Evolutionary conservation across 2,888 invertebrate species (phyloP).

Genomic region (Trimorus sp.): DNA sequence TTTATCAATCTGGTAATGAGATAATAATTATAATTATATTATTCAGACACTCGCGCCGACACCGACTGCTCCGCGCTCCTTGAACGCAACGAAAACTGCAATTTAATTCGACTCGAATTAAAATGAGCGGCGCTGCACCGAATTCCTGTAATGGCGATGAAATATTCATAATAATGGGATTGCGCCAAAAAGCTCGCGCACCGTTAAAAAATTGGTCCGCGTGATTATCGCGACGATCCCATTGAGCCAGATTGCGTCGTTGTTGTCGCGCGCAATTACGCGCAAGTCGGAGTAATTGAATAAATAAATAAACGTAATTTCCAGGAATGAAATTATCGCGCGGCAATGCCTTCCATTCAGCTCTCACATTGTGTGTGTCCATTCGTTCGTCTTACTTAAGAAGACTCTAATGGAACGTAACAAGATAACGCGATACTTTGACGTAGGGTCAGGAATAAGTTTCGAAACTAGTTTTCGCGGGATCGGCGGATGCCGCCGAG

Average conservation of each 20-base stretch:
- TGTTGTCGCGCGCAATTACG: conserved; percentile 1
- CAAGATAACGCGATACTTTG: conserved; percentile 47
- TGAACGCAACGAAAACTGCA: background rate
- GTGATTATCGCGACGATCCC: too few species aligned
- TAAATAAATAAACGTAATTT: conserved; percentile 21
- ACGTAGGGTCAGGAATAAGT: conserved; percentile 51
- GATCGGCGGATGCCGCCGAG: conserved; percentile 29
- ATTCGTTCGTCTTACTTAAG: conserved; percentile 45
- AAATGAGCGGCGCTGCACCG: background rate
- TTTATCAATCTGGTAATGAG: conserved; percentile 30
- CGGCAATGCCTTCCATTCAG: conserved; percentile 11
- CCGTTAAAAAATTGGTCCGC: too few species aligned
- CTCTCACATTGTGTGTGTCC: conserved; percentile 19
- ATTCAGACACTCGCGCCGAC: conserved; percentile 14
- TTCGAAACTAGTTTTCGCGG: conserved; percentile 58
- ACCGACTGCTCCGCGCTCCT: background rate
- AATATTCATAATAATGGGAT: too few species aligned
- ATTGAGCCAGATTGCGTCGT: background rate
- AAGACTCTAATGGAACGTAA: conserved; percentile 45
- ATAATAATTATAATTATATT: conserved; percentile 28
- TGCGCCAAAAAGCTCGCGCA: too few species aligned
- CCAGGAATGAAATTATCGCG: background rate
- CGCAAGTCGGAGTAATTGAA: conserved; percentile 7
- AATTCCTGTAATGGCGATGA: background rate
- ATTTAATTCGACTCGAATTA: conserved; percentile 9